Evolutionary conservation across 37 sponge, comb jelly and placozoan species (phyloP).

Genomic region (Spongia lamella): DNA sequence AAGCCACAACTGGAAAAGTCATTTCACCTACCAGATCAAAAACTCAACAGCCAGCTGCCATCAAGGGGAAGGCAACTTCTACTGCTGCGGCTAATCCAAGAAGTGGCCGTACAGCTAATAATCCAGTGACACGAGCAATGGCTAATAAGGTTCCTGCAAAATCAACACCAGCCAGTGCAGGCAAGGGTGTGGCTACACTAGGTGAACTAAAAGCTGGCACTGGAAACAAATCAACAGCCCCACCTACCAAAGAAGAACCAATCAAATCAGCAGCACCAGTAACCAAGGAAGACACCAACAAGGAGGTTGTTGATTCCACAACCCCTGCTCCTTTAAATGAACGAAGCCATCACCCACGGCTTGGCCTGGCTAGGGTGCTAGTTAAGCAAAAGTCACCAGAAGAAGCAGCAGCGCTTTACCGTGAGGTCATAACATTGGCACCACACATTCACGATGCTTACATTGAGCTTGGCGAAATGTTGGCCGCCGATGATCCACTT

Average conservation of each 20-base stretch:
- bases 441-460: constrained; percentile 92
- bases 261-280: constrained; percentile 5
- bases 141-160: constrained; percentile 5
- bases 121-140: background rate
- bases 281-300: background rate
- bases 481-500: constrained; percentile 62
- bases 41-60: background rate
- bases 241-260: constrained; percentile 14
- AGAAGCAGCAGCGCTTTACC: constrained; percentile 66
- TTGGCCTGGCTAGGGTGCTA: constrained; percentile 87
- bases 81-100: constrained; percentile 3
- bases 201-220: constrained; percentile 64
- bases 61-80: constrained; percentile 4
- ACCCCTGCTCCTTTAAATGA: constrained; percentile 46
- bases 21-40: background rate
- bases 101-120: no score
- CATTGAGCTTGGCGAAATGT: constrained; percentile 91
- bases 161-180: constrained; percentile 19
- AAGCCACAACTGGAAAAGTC: constrained; percentile 4
- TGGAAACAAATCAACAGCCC: constrained; percentile 1
- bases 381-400: constrained; percentile 36
- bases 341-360: constrained; percentile 63
- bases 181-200: constrained; percentile 71
- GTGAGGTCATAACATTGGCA: constrained; percentile 78
- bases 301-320: background rate